Evolutionary conservation across 2,113 vertebrate genomes (phyloP).

Genomic region (Saimiri boliviensis): DNA sequence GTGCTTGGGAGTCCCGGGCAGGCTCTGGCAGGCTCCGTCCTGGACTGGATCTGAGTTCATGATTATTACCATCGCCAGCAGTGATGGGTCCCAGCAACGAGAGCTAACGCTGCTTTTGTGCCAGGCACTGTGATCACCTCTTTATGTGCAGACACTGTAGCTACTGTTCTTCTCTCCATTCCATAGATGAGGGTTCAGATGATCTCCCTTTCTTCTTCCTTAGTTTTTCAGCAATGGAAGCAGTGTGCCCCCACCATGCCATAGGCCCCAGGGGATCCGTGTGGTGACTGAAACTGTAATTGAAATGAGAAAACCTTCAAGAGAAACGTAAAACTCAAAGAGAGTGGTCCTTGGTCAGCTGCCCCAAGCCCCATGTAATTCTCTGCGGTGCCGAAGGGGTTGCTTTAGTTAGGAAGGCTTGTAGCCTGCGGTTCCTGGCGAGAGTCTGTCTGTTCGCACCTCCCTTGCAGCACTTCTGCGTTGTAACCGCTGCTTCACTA

Average conservation of each 20-base stretch:
- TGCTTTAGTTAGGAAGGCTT: no score
- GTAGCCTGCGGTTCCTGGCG: background rate
- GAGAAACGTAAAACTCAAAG: background rate
- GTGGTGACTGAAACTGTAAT: background rate
- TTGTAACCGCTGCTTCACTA: no score
- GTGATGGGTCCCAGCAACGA: fast-evolving
- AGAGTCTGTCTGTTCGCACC: background rate
- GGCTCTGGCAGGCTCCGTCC: background rate
- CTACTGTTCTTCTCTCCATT: background rate
- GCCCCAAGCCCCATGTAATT: background rate
- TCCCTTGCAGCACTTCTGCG: fast-evolving
- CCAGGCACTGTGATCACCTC: background rate
- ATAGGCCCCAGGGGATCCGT: background rate
- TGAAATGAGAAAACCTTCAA: background rate
- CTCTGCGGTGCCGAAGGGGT: background rate
- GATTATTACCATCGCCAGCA: background rate
- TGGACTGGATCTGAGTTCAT: background rate
- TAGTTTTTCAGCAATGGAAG: background rate
- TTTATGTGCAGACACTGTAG: fast-evolving
- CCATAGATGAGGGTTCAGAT: background rate
- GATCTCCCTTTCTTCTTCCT: background rate
- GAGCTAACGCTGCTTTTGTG: background rate
- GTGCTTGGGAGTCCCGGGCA: background rate
- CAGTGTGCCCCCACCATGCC: background rate
- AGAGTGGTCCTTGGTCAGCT: background rate